Conservation (phyloP, 2,888 invertebrate genomes). For the Strigamia transsilvanica region DNA sequence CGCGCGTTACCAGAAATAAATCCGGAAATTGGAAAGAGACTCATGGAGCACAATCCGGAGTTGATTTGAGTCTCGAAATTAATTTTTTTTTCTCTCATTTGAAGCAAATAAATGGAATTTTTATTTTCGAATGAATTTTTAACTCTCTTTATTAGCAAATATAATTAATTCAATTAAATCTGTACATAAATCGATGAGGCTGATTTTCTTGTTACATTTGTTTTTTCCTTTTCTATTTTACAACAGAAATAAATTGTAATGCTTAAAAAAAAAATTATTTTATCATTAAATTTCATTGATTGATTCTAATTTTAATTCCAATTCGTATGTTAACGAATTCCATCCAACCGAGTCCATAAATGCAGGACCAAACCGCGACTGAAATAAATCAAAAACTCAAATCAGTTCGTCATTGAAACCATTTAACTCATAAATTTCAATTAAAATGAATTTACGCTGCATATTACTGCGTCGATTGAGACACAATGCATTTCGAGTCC, state of each 20-base stretch:
- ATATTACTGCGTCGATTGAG: too few relatives aligned
- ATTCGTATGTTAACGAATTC: neutral
- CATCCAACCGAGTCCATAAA: neutral
- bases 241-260: neutral
- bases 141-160: too few relatives aligned
- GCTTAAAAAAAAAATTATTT: neutral
- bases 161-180: too few relatives aligned
- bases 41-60: neutral
- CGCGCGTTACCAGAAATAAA: constrained; percentile 22
- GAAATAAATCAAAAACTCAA: neutral
- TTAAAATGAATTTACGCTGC: too few relatives aligned
- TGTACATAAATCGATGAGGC: too few relatives aligned
- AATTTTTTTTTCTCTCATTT: neutral
- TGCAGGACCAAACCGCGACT: neutral
- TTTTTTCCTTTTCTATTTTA: too few relatives aligned
- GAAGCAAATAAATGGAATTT: too few relatives aligned
- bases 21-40: constrained; percentile 51
- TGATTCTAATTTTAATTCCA: neutral
- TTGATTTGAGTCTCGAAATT: neutral
- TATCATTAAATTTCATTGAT: too few relatives aligned
- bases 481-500: too few relatives aligned
- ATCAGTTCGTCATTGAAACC: neutral
- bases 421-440: neutral
- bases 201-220: too few relatives aligned
- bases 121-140: neutral